Evolutionary conservation across 2,797 vertebrate genomes (phyloP), one percentile per base, ranked within the genome.

Genomic region (Fistularia commersonii): DNA sequence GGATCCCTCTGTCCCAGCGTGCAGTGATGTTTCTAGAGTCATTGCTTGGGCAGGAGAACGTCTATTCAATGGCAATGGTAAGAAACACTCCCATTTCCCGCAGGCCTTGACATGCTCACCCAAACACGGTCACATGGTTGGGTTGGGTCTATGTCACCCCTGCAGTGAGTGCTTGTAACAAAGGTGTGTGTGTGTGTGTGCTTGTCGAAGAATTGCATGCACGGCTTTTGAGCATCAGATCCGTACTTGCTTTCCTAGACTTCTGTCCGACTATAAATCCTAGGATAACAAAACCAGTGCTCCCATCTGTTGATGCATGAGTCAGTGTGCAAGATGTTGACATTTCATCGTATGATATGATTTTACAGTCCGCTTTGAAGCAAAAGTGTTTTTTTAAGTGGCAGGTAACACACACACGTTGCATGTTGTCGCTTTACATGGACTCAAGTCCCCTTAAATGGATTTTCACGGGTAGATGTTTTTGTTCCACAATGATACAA

Each of bases 11-110:
- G 61, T 64, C 73, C 64, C 78, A 91, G 89, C 84, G 87, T 81
- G 82, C 84, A 53, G 75, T 87, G 66, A 84, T 84, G 76, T 88
- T 66, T 85, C 87, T 91, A 81, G 87, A 88, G 64, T 85, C 87
- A 69, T 33, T 87, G 69, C 76, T 91, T 69, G 89, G 89, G 61
- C 86, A 86, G 80, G 87, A 89, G 69, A 88, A 85, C 85, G 15
- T 89, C 84, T 67, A 80, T 82, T 56, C 76, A 8, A 44, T 88
- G 71, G 66, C 79, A 57, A 88, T 85, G 90, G 90, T 91, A 91
- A 91, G 89, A 77, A 69, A 64, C 57, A 61, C 57, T 66, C 52
- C 71, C 52, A 32, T 44, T 74, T 66, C 56, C 39, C 11, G 23
- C 32, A 11, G 38, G 6, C 13, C 13, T 11, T 31, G 5, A 32